Evolutionary conservation across 2,888 invertebrate genomes (phyloP).

Genomic region (Alloscopus bannaensis): DNA sequence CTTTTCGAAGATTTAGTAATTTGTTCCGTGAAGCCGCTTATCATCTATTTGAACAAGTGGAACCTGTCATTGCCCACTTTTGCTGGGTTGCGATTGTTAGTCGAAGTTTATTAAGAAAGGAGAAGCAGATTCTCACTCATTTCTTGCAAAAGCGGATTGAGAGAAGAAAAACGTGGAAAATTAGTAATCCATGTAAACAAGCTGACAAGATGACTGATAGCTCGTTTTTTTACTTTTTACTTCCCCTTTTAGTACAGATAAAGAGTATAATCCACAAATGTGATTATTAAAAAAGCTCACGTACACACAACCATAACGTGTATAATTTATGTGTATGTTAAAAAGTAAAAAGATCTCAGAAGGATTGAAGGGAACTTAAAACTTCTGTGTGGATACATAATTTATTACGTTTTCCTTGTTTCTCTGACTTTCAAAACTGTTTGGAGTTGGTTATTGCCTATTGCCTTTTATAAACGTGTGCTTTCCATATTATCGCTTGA

Average conservation of each 20-base stretch:
- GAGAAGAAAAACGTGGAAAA: constrained; percentile 43
- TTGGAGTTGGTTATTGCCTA: no score
- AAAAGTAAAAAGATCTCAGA: constrained; percentile 23
- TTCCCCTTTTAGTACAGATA: constrained; percentile 11
- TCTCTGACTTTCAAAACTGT: no score
- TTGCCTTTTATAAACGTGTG: no score
- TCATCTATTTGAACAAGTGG: constrained; percentile 1
- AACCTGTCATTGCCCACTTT: constrained; percentile 3
- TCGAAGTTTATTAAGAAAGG: no score
- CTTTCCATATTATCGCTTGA: no score
- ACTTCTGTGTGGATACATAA: no score
- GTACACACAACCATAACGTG: background rate
- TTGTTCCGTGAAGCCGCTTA: constrained; percentile 2
- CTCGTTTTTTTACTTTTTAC: constrained; percentile 24
- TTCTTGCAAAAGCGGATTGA: constrained; percentile 19
- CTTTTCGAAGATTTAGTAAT: background rate
- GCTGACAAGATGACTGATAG: constrained; percentile 50
- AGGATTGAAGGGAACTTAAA: no score
- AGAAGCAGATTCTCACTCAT: no score
- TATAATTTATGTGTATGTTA: background rate
- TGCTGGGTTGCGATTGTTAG: no score
- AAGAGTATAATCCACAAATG: background rate
- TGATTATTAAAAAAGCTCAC: background rate
- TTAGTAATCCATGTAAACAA: constrained; percentile 56
- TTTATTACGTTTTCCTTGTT: no score